Base-by-base conservation (phyloP, 2,888 invertebrate species). In the Bugula neritina region DNA sequence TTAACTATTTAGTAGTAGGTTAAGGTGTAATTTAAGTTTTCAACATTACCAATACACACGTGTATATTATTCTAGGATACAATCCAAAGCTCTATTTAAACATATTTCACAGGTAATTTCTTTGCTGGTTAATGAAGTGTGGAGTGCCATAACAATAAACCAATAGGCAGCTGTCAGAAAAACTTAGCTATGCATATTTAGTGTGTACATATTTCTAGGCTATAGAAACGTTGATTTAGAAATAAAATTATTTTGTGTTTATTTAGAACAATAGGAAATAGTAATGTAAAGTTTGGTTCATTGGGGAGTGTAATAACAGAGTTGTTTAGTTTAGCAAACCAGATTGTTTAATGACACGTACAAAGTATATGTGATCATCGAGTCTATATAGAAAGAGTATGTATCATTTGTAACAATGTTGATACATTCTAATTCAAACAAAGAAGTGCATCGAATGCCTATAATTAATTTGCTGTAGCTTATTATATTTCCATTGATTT, bases 371-470 rank as follows among this genome's bases (percentile, higher is more conserved):
- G 43, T 43, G 43, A 43, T 43, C 43, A 43, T 5, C 10, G 5
- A 31, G 27, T 34, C 31, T 3, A 63, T 63, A 57, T 63, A 31
- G 31, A 10, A 31, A 31, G 2, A 63, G 27, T 57, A 27, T 63
- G 13, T 31, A 63, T 63, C 31, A 63, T 63, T 63, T 63, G 63
- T n/a, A 25, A 63, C 63, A 63, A 27, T 63, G 63, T 63, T 63
- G 63, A 63, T 63, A 13, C 27, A 63, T 31, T 13, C 10, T 29
- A 63, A 3, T 25, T 63, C 17, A 29, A 31, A 63, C 63, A 63
- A 63, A 13, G 63, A 10, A 5, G 13, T 21, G 27, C 31, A 31
- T 63, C 25, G 34, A 63, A 13, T 31, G 63, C 13, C 17, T 27
- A 17, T 63, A 63, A 63, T 63, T 63, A 63, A 63, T 63, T 63